Evolutionary conservation across 2,113 vertebrate genomes (phyloP), one percentile per base, ranked within the genome.

Genomic region (Choloepus hoffmanni): DNA sequence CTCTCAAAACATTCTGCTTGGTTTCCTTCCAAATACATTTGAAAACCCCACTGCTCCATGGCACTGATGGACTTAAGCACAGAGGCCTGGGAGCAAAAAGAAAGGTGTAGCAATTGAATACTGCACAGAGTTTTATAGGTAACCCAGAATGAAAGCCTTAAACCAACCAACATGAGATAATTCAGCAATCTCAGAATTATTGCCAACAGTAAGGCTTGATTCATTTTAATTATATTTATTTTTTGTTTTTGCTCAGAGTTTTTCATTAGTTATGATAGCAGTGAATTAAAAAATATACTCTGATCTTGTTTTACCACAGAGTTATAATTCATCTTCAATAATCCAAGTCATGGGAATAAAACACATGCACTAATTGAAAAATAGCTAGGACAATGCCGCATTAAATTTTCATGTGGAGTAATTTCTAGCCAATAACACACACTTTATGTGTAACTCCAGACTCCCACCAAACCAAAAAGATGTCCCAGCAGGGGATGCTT

Each of bases 361-460:
- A 94, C 63, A 90, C 50, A 96, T 1, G 48, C 23, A 83, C 76
- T 94, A 94, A 97, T 74, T 90, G 74, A 94, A 96, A 97, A 97
- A 93, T 81, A 96, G 50, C 77, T 84, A 83, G 58, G 72, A 89
- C 43, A 92, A 89, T 92, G 77, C 67, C 84, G 19, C 55, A 74
- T 88, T 95, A 79, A 85, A 74, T 90, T 94, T 95, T 95, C 94
- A 93, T 88, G 30, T 89, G 72, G 45, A 90, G 40, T 90, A 82
- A 95, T 96, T 93, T 93, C 84, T 97, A 94, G 70, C 65, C 95
- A 86, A 93, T 95, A 96, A 92, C 81, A 94, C 43, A 95, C 30
- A 96, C 48, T 95, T 89, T 28, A 7, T 76, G 60, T 92, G 24
- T 48, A 92, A 97, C 36, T 94, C 76, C 67, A 94, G 77, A 94